Evolutionary conservation across 2,797 vertebrate species (phyloP).

Genomic region (Cuculus canorus): DNA sequence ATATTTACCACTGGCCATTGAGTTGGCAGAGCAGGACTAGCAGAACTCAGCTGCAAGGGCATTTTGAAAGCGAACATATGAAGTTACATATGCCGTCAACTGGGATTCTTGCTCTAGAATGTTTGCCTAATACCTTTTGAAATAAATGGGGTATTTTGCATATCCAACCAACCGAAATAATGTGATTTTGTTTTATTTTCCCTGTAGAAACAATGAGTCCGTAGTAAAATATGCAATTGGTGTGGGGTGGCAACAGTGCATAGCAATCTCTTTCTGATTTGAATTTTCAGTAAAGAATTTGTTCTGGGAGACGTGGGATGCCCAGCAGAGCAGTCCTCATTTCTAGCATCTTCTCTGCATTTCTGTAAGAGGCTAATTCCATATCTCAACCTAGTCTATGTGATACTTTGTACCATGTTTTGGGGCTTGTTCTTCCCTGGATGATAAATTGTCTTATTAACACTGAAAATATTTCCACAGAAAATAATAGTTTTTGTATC

Average conservation of each 20-base stretch:
- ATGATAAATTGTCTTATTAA: neutral
- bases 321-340: neutral
- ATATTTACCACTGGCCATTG: neutral
- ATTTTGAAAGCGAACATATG: neutral
- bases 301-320: neutral
- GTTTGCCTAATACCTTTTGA: neutral
- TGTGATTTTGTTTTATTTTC: neutral
- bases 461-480: neutral
- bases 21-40: neutral
- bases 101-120: neutral
- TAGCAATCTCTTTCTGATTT: neutral
- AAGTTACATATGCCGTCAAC: neutral
- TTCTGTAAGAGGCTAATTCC: neutral
- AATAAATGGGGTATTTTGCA: neutral
- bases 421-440: neutral
- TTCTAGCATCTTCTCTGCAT: neutral
- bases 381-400: neutral
- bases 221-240: neutral
- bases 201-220: neutral
- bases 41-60: neutral
- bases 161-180: neutral
- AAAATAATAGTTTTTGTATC: neutral
- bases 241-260: neutral
- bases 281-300: neutral
- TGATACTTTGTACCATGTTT: neutral